phyloP scores from a whole-genome alignment of 2,797 vertebrate species.

The Alectoris magna region DNA sequence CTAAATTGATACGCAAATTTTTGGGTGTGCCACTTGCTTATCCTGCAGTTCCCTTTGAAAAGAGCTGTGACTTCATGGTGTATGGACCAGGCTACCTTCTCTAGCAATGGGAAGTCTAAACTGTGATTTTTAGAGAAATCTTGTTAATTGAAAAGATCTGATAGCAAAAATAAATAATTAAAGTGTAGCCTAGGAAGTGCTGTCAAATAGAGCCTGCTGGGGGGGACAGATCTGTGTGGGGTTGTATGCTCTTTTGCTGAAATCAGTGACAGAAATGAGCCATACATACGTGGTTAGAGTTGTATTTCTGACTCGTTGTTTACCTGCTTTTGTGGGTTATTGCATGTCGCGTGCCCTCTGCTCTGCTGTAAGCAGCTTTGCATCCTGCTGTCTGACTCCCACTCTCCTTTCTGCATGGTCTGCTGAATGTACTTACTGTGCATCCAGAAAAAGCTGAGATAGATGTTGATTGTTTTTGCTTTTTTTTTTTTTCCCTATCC shows the following conservation, averaged over 20 bases:
- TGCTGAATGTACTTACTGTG: constrained; percentile 8
- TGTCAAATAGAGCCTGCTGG: background rate
- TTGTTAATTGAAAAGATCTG: background rate
- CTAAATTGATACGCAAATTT: background rate
- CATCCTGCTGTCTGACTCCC: background rate
- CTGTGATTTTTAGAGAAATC: background rate
- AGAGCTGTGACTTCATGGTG: background rate
- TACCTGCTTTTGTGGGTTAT: background rate
- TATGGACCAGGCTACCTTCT: background rate
- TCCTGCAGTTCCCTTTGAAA: background rate
- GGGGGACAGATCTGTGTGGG: background rate
- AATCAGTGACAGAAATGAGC: background rate
- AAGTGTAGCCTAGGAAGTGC: background rate
- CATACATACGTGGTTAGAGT: accelerated
- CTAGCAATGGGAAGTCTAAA: background rate
- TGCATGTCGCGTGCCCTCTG: background rate
- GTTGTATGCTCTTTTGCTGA: background rate
- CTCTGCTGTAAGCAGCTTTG: background rate
- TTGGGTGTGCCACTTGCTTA: background rate
- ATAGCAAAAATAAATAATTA: background rate
- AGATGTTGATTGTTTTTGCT: constrained; percentile 43
- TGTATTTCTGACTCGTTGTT: background rate
- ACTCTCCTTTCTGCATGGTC: background rate
- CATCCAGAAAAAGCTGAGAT: constrained; percentile 31
- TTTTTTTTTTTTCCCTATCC: constrained; percentile 23